phyloP scores from a whole-genome alignment of 2,113 vertebrate genomes.

The Athene cunicularia region DNA sequence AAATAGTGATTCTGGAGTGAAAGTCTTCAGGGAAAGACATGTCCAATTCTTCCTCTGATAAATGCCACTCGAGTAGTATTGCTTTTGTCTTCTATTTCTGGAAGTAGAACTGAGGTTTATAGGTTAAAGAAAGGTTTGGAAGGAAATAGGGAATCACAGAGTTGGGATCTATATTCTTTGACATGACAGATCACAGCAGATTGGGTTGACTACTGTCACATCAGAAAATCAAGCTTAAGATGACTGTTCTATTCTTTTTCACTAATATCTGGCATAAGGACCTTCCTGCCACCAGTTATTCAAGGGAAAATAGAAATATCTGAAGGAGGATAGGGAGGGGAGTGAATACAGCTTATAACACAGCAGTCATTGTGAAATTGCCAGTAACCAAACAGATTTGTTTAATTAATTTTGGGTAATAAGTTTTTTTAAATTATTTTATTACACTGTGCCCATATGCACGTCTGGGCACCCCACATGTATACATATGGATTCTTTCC shows the following conservation, averaged over 20 bases:
- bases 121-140: not conserved
- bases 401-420: not conserved
- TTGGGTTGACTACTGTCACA: not conserved
- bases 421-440: not conserved
- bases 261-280: not conserved
- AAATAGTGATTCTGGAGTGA: not conserved
- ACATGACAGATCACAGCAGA: not conserved
- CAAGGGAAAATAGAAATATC: not conserved
- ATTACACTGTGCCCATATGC: no score
- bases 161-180: not conserved
- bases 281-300: not conserved
- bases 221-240: not conserved
- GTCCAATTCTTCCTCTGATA: not conserved
- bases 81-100: constrained; percentile 18
- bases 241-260: not conserved
- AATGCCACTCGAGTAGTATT: not conserved
- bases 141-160: not conserved
- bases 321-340: not conserved
- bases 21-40: not conserved
- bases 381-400: not conserved
- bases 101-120: not conserved
- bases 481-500: not conserved
- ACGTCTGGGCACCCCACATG: not conserved
- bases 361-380: not conserved
- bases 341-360: not conserved